Conservation (phyloP, 2,888 invertebrate genomes). For the Agrotis segetum region DNA sequence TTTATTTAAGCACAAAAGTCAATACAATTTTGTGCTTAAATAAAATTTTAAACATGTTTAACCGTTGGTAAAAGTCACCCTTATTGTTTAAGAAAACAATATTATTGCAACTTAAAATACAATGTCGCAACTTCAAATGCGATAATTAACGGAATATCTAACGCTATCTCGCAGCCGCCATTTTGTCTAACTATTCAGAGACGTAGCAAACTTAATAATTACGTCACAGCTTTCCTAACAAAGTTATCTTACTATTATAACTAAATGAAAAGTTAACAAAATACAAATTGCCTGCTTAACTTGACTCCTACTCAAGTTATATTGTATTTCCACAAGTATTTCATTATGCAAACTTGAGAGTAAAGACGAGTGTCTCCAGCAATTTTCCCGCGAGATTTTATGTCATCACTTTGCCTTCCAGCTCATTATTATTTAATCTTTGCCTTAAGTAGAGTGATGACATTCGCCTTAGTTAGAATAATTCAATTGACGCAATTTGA, state of each 20-base stretch:
- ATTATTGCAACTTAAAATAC: no score
- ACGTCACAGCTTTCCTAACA: slow-evolving; percentile 44
- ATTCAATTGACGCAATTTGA: slow-evolving; percentile 58
- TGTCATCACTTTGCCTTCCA: slow-evolving; percentile 75
- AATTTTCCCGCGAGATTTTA: slow-evolving; percentile 74
- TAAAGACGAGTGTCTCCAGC: slow-evolving; percentile 75
- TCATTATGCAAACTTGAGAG: slow-evolving; percentile 79
- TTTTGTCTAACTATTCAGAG: slow-evolving; percentile 23
- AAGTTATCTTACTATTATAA: slow-evolving; percentile 62
- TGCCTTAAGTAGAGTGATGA: slow-evolving; percentile 58
- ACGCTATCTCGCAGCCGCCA: neutral
- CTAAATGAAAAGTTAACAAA: slow-evolving; percentile 73
- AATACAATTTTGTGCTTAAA: no score
- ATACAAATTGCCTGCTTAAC: slow-evolving; percentile 79
- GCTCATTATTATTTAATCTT: slow-evolving; percentile 76
- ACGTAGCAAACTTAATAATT: slow-evolving; percentile 41
- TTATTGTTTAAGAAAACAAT: neutral
- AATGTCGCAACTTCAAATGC: no score
- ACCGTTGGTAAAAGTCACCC: no score
- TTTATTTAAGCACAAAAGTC: no score
- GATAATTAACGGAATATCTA: no score
- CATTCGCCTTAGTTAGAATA: slow-evolving; percentile 54
- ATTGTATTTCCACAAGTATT: slow-evolving; percentile 76
- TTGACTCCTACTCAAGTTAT: slow-evolving; percentile 68
- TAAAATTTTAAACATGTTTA: no score